Conservation (phyloP, 2,888 invertebrate genomes). For the Tinea pellionella region DNA sequence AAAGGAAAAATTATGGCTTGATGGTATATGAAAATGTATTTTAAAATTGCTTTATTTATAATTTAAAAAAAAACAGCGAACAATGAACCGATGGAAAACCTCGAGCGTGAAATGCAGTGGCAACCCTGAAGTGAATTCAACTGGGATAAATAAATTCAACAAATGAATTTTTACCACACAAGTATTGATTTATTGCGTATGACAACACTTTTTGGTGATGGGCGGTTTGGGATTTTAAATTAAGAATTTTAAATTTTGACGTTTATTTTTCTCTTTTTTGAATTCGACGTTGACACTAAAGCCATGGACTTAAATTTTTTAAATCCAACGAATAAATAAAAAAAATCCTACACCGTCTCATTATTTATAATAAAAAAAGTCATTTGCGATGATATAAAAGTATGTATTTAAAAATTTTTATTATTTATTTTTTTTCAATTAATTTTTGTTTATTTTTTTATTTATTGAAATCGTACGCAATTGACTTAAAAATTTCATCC, state of each 20-base stretch:
- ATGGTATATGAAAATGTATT: background rate
- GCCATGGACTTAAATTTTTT: background rate
- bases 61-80: constrained; percentile 47
- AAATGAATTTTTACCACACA: constrained; percentile 21
- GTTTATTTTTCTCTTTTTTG: background rate
- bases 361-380: constrained; percentile 13
- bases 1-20: too few relatives aligned
- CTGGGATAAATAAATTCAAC: constrained; percentile 15
- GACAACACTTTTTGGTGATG: background rate
- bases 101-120: constrained; percentile 58
- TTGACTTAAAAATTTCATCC: constrained; percentile 21
- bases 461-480: constrained; percentile 30
- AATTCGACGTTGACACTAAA: background rate
- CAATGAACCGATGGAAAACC: constrained; percentile 65
- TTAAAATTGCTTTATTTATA: background rate
- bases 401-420: constrained; percentile 4
- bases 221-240: background rate
- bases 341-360: background rate
- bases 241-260: background rate
- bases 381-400: constrained; percentile 26
- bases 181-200: constrained; percentile 20
- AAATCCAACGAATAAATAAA: too few relatives aligned
- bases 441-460: background rate
- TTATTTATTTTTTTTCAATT: background rate
- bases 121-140: constrained; percentile 13